A percentile compares a stretch with the other conserved stretches of the same genome.
Conservation (phyloP, 30 jellyfish, hydroid and myxozoan species). For the Mastigias papua region DNA sequence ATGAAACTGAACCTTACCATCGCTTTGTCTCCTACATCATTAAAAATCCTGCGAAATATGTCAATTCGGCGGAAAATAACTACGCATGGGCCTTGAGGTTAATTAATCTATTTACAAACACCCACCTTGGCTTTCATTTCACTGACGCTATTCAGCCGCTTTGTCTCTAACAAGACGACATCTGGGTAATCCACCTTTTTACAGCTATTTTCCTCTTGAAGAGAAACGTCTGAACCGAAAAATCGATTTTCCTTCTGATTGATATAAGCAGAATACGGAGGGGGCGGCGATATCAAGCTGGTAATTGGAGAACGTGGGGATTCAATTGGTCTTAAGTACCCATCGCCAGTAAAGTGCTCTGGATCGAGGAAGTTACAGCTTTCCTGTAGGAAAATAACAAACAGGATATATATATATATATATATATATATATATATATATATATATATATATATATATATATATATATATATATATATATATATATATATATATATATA, state of each 20-base stretch:
- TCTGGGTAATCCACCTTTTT: conserved; percentile 40
- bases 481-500: too few relatives aligned
- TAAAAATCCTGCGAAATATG: too few relatives aligned
- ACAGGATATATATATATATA: neutral
- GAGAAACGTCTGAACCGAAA: conserved; percentile 60
- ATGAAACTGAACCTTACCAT: too few relatives aligned
- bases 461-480: too few relatives aligned
- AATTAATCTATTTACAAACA: too few relatives aligned
- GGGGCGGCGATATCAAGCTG: conserved; percentile 81
- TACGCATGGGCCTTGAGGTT: too few relatives aligned
- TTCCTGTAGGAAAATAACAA: conserved; percentile 34
- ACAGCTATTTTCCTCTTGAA: conserved; percentile 48
- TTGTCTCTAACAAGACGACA: conserved; percentile 37
- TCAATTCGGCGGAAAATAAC: too few relatives aligned
- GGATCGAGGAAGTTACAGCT: conserved; percentile 73
- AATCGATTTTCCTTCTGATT: conserved; percentile 49
- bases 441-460: too few relatives aligned
- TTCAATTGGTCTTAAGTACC: conserved; percentile 79
- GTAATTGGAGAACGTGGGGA: conserved; percentile 72
- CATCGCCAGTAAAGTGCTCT: conserved; percentile 80
- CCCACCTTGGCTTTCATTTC: conserved; percentile 71
- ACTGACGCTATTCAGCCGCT: conserved; percentile 52
- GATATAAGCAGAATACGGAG: conserved; percentile 76
- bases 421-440: too few relatives aligned
- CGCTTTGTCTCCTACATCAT: too few relatives aligned